Evolutionary conservation across 2,113 vertebrate species (phyloP).

Genomic region (Sander lucioperca): DNA sequence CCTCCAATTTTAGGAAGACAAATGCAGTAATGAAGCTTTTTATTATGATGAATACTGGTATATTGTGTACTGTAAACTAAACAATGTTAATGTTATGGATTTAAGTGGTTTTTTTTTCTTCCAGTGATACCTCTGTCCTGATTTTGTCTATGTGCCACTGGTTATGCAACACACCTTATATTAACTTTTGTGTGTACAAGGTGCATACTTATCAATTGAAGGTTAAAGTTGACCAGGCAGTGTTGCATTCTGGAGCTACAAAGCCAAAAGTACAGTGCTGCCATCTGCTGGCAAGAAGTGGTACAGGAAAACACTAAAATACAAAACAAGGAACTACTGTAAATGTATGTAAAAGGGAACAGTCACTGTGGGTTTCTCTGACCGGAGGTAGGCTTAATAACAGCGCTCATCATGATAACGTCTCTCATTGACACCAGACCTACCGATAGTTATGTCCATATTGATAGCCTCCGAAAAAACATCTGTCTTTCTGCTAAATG

Average conservation of each 20-base stretch:
- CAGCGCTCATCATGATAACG: not conserved
- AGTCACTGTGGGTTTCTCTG: slow-evolving; percentile 2
- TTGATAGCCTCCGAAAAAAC: too few relatives aligned
- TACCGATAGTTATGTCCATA: too few relatives aligned
- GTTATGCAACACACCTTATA: slow-evolving; percentile 17
- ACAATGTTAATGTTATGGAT: not conserved
- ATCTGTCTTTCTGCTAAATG: not conserved
- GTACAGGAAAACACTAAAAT: not conserved
- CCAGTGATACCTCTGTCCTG: not conserved
- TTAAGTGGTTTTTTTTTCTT: not conserved
- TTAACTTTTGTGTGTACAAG: slow-evolving; percentile 23
- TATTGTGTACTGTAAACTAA: not conserved
- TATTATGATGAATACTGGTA: not conserved
- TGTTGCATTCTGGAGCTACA: not conserved
- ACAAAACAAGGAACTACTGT: not conserved
- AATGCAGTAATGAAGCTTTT: slow-evolving; percentile 55
- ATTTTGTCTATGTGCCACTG: not conserved
- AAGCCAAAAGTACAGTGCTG: slow-evolving; percentile 33
- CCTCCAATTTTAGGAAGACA: not conserved
- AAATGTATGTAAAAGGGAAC: not conserved
- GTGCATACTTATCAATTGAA: slow-evolving; percentile 9
- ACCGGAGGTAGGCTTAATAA: not conserved
- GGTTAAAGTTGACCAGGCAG: not conserved
- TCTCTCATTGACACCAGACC: not conserved
- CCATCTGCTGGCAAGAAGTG: slow-evolving; percentile 57